Evolutionary conservation across 2,797 vertebrate genomes (phyloP).

Genomic region (Pempheris klunzingeri): DNA sequence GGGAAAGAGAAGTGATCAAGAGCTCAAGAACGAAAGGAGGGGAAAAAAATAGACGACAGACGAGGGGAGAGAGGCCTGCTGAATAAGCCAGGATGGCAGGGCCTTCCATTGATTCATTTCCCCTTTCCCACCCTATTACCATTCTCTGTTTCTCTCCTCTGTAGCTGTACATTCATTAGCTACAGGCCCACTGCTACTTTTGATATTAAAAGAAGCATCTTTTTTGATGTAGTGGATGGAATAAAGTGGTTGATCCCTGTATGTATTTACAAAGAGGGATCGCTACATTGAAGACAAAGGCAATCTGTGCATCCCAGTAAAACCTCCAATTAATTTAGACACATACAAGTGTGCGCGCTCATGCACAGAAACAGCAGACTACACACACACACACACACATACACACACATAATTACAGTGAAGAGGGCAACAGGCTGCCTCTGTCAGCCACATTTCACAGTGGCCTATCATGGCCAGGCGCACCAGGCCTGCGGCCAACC

Average conservation of each 20-base stretch:
- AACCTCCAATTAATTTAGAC: conserved; percentile 42
- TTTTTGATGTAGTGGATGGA: background rate
- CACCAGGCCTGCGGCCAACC: conserved; percentile 79
- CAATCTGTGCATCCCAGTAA: background rate
- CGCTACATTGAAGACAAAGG: conserved; percentile 2
- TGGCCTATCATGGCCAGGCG: conserved; percentile 74
- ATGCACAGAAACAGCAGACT: conserved; percentile 18
- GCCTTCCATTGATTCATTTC: conserved; percentile 76
- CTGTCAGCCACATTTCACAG: conserved; percentile 88
- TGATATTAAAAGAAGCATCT: conserved; percentile 23
- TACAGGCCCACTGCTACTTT: conserved; percentile 7
- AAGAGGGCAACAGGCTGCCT: conserved; percentile 68
- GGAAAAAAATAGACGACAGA: conserved; percentile 72
- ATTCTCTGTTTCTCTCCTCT: conserved; percentile 40
- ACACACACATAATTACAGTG: conserved; percentile 53
- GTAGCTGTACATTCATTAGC: conserved; percentile 31
- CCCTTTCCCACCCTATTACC: conserved; percentile 64
- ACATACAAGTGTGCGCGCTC: background rate
- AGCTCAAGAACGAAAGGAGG: conserved; percentile 71
- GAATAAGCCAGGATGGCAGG: conserved; percentile 74
- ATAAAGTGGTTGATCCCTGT: background rate
- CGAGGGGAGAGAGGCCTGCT: conserved; percentile 70
- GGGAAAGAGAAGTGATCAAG: conserved; percentile 86
- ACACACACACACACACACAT: conserved; percentile 13
- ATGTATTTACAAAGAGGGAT: conserved; percentile 12